Conservation (phyloP, 2,113 vertebrate species). For the Antechinus flavipes region DNA sequence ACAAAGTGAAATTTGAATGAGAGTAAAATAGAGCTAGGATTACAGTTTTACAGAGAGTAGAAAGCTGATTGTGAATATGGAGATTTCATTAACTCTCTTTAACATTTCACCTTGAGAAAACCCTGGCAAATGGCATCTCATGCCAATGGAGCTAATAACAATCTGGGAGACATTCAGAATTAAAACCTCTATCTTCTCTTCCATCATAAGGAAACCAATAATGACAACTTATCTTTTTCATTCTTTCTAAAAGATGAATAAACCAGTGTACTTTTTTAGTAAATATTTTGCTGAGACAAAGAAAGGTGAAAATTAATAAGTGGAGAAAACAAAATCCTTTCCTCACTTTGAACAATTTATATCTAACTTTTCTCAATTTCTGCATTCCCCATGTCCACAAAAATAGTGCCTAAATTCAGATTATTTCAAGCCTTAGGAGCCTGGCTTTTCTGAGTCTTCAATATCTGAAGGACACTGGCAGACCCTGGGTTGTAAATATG, state of each 20-base stretch:
- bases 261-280: background rate
- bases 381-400: background rate
- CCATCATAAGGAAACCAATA: slow-evolving; percentile 3
- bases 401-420: background rate
- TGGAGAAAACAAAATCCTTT: slow-evolving; percentile 2
- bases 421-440: background rate
- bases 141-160: background rate
- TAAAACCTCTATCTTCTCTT: background rate
- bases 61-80: slow-evolving; percentile 49
- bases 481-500: background rate
- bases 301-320: background rate
- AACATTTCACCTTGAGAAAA: slow-evolving; percentile 29
- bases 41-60: slow-evolving; percentile 40
- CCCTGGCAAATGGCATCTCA: background rate
- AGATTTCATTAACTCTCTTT: slow-evolving; percentile 63
- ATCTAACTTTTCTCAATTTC: background rate
- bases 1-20: slow-evolving; percentile 56
- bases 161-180: background rate
- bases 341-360: background rate
- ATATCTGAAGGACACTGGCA: background rate
- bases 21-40: slow-evolving; percentile 12
- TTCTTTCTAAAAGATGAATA: slow-evolving; percentile 30
- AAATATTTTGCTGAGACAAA: slow-evolving; percentile 34
- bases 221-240: slow-evolving; percentile 11
- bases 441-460: background rate